A percentile compares a stretch with the other conserved stretches of the same genome.
Conservation (phyloP, 2,113 vertebrate genomes). For the Hippocampus abdominalis region DNA sequence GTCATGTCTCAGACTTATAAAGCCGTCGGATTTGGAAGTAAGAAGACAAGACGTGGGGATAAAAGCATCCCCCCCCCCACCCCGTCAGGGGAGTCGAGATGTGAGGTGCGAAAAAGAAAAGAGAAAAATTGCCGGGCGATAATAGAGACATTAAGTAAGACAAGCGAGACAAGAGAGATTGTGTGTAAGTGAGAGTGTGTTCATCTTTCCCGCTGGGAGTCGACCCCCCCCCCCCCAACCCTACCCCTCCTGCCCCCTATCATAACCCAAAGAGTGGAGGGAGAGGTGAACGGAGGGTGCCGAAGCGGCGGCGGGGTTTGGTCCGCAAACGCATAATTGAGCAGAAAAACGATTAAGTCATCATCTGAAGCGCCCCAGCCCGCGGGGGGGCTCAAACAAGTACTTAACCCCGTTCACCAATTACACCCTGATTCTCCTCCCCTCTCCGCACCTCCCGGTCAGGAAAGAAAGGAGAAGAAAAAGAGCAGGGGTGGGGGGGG, state of each 20-base stretch:
- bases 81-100: conserved; percentile 16
- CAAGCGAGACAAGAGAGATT: conserved; percentile 42
- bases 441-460: conserved; percentile 84
- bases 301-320: conserved; percentile 37
- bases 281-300: conserved; percentile 19
- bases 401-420: conserved; percentile 99
- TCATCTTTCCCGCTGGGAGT: conserved; percentile 62
- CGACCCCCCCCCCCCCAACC: conserved; percentile 22
- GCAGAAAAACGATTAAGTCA: conserved; percentile 99
- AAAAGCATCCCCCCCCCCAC: conserved; percentile 14
- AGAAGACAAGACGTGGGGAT: conserved; percentile 27
- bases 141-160: conserved; percentile 68
- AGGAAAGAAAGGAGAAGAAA: conserved; percentile 67
- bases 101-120: conserved; percentile 15
- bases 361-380: conserved; percentile 94
- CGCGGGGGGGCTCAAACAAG: conserved; percentile 94
- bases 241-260: conserved; percentile 33
- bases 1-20: conserved; percentile 12
- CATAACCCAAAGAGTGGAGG: conserved; percentile 60
- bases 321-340: conserved; percentile 99
- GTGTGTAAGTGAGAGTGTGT: conserved; percentile 58
- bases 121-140: conserved; percentile 35
- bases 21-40: conserved; percentile 72
- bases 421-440: conserved; percentile 85
- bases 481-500: conserved; percentile 13